Evolutionary conservation across 1,140 invertebrate genomes (phyloP), one percentile per base, ranked within the genome.

Genomic region (Nomia melanderi): DNA sequence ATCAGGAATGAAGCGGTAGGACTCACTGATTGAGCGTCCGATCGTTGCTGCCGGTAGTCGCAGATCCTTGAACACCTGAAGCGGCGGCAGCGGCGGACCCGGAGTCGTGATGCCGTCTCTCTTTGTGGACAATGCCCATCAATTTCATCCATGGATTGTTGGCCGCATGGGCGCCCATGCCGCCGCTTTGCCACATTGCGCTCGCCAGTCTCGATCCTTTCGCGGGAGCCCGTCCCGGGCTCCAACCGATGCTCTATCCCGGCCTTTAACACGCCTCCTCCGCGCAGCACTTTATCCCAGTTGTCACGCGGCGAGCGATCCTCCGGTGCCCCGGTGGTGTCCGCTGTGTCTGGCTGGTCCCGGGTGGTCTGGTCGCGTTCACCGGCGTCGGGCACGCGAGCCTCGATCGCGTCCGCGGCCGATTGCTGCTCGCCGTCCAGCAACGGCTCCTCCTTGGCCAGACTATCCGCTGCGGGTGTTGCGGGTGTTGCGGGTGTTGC

Each of bases 111-210:
- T 93, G 93, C 12, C 95, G 91, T 65, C 95, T 90, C 88, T 95
- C 95, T 91, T 96, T 96, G 92, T 96, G 95, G 63, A 96, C 95
- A 86, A 96, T 96, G 81, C 95, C 95, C 95, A 96, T 96, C 66
- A 96, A 92, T 88, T 96, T 96, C 94, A 96, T 95, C 95, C 95
- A 96, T 80, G 95, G 95, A 91, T 96, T 96, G 94, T 96, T 96
- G 87, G 93, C 93, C 83, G 93, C 94, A 87, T 95, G 95, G 92
- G 94, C 94, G 87, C 95, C 95, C 94, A 95, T 95, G 90, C 95
- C 95, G 82, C 95, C 94, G 91, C 95, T 95, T 92, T 96, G 95
- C 95, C 95, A 96, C 95, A 96, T 96, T 91, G 94, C 90, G 86
- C 90, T 92, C 90, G 90, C 90, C 90, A 92, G 90, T 84, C 88